Percentiles rank a stretch among this genome's conserved stretches.
These are phyloP conservation scores for Himalopsyche tibetana DNA, from an alignment of 2,888 invertebrate species.

Conservation along the genomic window DNA sequence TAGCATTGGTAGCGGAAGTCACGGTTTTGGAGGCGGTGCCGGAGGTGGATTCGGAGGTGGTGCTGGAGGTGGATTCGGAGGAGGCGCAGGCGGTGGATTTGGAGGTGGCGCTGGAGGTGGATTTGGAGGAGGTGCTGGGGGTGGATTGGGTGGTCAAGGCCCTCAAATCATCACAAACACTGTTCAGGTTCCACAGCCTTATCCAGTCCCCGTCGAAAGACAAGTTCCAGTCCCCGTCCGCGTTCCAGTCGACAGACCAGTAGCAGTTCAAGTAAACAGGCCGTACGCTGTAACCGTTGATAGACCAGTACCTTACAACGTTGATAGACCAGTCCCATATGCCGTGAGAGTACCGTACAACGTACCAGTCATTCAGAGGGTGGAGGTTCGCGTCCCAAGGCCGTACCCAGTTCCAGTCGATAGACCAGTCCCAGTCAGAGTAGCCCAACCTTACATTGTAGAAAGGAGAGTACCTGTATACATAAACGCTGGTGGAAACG, in stretches of 20 bases:
- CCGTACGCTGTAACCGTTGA: slow-evolving; percentile 9
- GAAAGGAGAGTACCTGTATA: slow-evolving; percentile 75
- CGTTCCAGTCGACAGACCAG: slow-evolving; percentile 74
- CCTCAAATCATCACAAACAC: slow-evolving; percentile 70
- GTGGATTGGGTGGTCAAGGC: slow-evolving; percentile 28
- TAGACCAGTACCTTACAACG: slow-evolving; percentile 59
- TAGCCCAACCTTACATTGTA: slow-evolving; percentile 66
- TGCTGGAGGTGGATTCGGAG: slow-evolving; percentile 46
- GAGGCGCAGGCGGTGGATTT: slow-evolving; percentile 34
- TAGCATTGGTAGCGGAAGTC: neutral
- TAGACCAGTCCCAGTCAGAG: slow-evolving; percentile 74
- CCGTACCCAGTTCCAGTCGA: slow-evolving; percentile 76
- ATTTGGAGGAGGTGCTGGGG: slow-evolving; percentile 16
- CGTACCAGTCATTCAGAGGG: slow-evolving; percentile 60
- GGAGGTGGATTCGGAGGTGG: slow-evolving; percentile 19
- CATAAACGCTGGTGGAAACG: slow-evolving; percentile 63
- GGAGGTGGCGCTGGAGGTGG: slow-evolving; percentile 47
- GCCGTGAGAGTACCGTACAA: slow-evolving; percentile 60
- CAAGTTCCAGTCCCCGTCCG: slow-evolving; percentile 75
- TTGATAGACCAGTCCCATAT: slow-evolving; percentile 62
- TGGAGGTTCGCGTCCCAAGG: slow-evolving; percentile 66
- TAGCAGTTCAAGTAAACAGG: slow-evolving; percentile 30
- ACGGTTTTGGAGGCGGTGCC: neutral
- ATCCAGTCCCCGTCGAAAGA: slow-evolving; percentile 70
- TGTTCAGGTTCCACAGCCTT: slow-evolving; percentile 69